Percentiles rank a stretch among this genome's conserved stretches.
These are phyloP conservation scores for Protobothrops flavoviridis DNA, from an alignment of 2,113 vertebrate species.

Conservation along the genomic window DNA sequence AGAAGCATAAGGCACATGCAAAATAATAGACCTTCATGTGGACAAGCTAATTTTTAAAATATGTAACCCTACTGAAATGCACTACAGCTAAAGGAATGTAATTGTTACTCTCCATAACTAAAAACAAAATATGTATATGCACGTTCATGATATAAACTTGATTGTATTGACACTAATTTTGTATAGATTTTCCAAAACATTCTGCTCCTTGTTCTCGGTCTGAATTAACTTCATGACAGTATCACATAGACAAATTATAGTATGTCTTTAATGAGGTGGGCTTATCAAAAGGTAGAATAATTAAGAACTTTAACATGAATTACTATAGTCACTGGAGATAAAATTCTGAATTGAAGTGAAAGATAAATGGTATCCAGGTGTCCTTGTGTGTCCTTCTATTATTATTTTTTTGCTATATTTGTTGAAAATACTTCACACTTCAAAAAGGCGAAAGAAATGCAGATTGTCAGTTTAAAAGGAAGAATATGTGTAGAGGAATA, in stretches of 20 bases:
- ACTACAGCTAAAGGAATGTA: neutral
- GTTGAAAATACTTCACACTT: neutral
- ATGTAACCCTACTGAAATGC: neutral
- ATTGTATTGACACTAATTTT: neutral
- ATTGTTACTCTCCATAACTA: neutral
- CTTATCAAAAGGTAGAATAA: fast-evolving
- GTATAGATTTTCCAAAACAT: neutral
- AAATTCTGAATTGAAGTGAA: neutral
- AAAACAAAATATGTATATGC: neutral
- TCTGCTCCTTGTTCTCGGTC: neutral
- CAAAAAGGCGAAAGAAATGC: neutral
- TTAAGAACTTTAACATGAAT: neutral
- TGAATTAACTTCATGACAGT: neutral
- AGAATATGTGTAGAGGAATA: neutral
- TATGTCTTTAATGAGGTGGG: neutral
- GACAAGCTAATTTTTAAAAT: neutral
- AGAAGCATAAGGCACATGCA: neutral
- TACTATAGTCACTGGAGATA: neutral
- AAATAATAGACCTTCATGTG: neutral
- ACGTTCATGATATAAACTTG: neutral
- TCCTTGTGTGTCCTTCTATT: neutral
- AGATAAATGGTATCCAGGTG: neutral
- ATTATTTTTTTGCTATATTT: neutral
- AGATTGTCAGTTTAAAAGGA: neutral
- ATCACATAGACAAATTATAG: neutral